Percentiles rank a stretch among this genome's conserved stretches.
Conservation (phyloP, 2,113 vertebrate species). For the Herpailurus yagouaroundi region DNA sequence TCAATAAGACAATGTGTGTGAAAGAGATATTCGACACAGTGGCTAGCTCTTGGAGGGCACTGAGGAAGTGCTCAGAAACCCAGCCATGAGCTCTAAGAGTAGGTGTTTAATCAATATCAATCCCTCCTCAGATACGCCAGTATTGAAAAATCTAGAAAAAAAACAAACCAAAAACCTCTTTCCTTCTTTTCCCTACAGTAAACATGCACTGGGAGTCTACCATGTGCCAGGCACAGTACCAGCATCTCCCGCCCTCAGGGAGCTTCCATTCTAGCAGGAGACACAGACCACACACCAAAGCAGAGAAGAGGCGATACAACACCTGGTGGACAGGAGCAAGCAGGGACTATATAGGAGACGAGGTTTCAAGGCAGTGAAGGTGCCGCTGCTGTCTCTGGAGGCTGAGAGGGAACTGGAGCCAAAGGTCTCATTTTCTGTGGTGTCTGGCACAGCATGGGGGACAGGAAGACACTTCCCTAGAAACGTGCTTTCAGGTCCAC, state of each 20-base stretch:
- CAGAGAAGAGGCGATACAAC: accelerated
- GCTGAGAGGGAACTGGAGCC: background rate
- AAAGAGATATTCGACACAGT: background rate
- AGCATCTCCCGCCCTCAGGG: background rate
- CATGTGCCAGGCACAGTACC: background rate
- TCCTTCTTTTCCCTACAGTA: no score
- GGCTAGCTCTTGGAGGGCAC: background rate
- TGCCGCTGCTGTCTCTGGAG: background rate
- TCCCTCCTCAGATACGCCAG: background rate
- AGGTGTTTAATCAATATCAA: background rate
- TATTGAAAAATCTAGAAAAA: background rate
- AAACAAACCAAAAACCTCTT: background rate
- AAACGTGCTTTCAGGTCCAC: background rate
- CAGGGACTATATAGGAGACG: accelerated
- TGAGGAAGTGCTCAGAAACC: background rate
- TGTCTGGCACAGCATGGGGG: background rate
- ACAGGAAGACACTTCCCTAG: background rate
- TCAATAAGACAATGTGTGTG: background rate
- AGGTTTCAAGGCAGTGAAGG: background rate
- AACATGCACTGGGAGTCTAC: background rate
- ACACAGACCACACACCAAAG: background rate
- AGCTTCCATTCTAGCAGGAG: background rate
- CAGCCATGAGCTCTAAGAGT: background rate
- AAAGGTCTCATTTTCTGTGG: background rate
- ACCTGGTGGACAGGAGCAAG: no score